Percentiles rank a stretch among this genome's conserved stretches.
Evolutionary conservation across 2,888 invertebrate species (phyloP).

Genomic region (Andrena trimmerana): DNA sequence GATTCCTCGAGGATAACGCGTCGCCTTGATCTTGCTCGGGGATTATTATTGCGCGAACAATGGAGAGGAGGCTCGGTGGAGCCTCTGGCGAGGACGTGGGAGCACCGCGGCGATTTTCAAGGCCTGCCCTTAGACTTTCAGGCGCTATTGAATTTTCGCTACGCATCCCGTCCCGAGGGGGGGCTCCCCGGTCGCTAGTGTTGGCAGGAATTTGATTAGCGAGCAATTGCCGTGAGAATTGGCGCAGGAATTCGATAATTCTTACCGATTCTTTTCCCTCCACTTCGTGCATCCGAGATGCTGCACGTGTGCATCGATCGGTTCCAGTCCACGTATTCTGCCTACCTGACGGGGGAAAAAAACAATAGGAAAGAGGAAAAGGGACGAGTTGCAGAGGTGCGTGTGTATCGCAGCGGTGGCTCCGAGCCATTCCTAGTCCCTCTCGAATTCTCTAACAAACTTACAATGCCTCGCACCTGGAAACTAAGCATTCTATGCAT

Average conservation of each 20-base stretch:
- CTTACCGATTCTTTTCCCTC: slow-evolving; percentile 7
- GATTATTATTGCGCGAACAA: slow-evolving; percentile 22
- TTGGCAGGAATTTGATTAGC: neutral
- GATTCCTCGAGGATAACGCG: slow-evolving; percentile 38
- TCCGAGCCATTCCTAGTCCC: neutral
- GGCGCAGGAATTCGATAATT: slow-evolving; percentile 8
- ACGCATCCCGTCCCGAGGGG: no score
- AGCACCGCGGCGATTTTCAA: neutral
- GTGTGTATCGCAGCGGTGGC: slow-evolving; percentile 28
- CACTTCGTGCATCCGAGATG: slow-evolving; percentile 26
- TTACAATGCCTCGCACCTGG: no score
- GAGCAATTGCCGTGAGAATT: neutral
- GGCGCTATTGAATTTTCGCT: neutral
- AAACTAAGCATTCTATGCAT: no score
- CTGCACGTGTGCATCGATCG: slow-evolving; percentile 38
- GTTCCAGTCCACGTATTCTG: slow-evolving; percentile 20
- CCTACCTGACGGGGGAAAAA: slow-evolving; percentile 51
- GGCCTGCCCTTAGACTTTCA: neutral
- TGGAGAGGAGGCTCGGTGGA: neutral
- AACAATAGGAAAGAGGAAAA: slow-evolving; percentile 41
- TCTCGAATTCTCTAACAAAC: no score
- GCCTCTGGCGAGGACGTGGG: slow-evolving; percentile 21
- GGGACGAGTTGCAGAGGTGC: slow-evolving; percentile 35
- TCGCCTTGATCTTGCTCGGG: slow-evolving; percentile 55
- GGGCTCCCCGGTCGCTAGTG: no score